These are phyloP conservation scores for Hydrotaea diabolus DNA, from an alignment of 2,888 invertebrate species.

Conservation along the genomic window DNA sequence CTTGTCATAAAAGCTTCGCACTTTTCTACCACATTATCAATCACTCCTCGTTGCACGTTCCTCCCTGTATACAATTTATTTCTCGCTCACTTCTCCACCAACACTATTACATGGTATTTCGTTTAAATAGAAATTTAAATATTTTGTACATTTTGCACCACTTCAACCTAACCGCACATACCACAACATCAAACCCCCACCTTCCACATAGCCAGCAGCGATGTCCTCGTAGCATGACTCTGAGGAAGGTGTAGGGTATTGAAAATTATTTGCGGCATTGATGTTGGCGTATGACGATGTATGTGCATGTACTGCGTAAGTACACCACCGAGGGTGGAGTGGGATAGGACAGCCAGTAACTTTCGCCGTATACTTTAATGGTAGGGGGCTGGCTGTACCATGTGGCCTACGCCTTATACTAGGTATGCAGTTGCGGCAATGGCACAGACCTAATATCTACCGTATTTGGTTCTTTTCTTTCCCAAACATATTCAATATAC, in stretches of 20 bases:
- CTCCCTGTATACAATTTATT: no score
- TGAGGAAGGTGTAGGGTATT: conserved; percentile 70
- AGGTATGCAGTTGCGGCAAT: neutral
- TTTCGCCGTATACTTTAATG: neutral
- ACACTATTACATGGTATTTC: conserved; percentile 17
- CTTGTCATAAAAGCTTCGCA: no score
- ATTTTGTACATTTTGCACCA: conserved; percentile 51
- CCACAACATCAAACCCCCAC: no score
- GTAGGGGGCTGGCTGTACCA: neutral
- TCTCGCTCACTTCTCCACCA: neutral
- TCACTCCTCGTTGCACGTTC: no score
- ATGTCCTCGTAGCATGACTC: conserved; percentile 54
- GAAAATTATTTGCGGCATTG: conserved; percentile 75
- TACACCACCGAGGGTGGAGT: neutral
- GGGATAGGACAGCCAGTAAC: neutral
- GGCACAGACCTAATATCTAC: neutral
- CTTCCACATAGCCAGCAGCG: conserved; percentile 56
- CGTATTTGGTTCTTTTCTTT: neutral
- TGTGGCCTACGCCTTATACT: no score
- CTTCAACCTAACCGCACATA: conserved; percentile 63
- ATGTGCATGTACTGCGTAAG: no score
- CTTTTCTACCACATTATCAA: no score
- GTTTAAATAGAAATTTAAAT: conserved; percentile 39
- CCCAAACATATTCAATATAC: no score
- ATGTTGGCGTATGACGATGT: conserved; percentile 33